These are phyloP conservation scores for Pluvianellus socialis DNA, from an alignment of 2,113 vertebrate species.

Conservation along the genomic window DNA sequence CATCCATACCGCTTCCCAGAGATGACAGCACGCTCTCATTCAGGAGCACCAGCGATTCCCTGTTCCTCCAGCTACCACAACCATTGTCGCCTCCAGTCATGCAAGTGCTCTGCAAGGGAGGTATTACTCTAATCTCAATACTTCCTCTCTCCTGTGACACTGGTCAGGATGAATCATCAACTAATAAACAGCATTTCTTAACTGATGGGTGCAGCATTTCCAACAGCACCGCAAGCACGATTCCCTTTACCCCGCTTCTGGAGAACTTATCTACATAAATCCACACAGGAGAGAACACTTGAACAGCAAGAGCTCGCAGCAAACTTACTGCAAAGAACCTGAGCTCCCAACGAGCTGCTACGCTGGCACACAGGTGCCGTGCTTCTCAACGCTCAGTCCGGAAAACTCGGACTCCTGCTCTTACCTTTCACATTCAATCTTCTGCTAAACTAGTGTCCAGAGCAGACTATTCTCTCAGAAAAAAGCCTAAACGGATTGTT, in stretches of 20 bases:
- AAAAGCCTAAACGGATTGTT: background rate
- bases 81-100: background rate
- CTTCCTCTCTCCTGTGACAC: conserved; percentile 2
- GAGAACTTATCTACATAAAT: background rate
- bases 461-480: background rate
- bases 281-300: background rate
- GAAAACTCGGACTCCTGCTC: conserved; percentile 3
- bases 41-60: background rate
- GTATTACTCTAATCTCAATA: background rate
- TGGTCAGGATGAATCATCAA: conserved; percentile 35
- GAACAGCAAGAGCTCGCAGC: background rate
- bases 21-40: background rate
- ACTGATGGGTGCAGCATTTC: conserved; percentile 27
- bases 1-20: background rate
- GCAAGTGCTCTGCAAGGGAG: background rate
- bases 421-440: conserved; percentile 17
- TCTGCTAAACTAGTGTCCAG: conserved; percentile 43
- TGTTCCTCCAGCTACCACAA: background rate
- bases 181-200: conserved; percentile 46
- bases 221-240: background rate
- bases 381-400: background rate
- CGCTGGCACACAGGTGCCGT: background rate
- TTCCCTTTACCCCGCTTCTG: background rate
- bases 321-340: background rate
- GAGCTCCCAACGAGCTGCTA: background rate